Conservation (phyloP, 1,140 invertebrate genomes). For the Hydropsyche tenuis region DNA sequence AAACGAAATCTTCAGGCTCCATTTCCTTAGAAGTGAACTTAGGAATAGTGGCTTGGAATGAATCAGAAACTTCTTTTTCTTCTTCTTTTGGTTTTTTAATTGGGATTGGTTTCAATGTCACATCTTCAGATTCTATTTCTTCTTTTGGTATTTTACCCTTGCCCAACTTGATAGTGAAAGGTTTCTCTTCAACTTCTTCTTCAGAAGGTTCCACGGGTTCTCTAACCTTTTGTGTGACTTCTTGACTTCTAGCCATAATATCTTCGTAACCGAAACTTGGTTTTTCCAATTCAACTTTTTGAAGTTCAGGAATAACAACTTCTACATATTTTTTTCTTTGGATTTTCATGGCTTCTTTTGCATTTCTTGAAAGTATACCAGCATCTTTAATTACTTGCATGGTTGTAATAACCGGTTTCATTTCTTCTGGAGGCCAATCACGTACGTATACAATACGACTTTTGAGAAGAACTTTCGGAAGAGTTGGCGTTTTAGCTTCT, state of each 20-base stretch:
- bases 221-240: slow-evolving; percentile 43
- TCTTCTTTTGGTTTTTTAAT: slow-evolving; percentile 25
- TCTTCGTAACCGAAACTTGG: slow-evolving; percentile 58
- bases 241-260: slow-evolving; percentile 52
- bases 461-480: slow-evolving; percentile 72
- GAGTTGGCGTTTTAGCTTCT: slow-evolving; percentile 58
- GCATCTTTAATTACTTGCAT: slow-evolving; percentile 65
- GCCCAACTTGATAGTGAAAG: slow-evolving; percentile 52
- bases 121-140: slow-evolving; percentile 49
- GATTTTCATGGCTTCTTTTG: slow-evolving; percentile 69
- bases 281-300: slow-evolving; percentile 60
- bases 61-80: neutral
- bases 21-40: slow-evolving; percentile 51
- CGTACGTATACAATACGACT: slow-evolving; percentile 67
- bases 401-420: slow-evolving; percentile 61
- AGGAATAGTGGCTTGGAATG: slow-evolving; percentile 4
- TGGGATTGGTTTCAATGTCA: slow-evolving; percentile 41
- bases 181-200: slow-evolving; percentile 48
- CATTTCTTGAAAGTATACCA: slow-evolving; percentile 72
- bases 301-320: slow-evolving; percentile 56
- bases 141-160: slow-evolving; percentile 59
- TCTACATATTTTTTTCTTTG: slow-evolving; percentile 63
- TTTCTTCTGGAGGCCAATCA: slow-evolving; percentile 67
- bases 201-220: slow-evolving; percentile 39
- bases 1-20: slow-evolving; percentile 52